Percentiles rank a stretch among this genome's conserved stretches.
Conservation (phyloP, 2,113 vertebrate genomes). For the Lophius piscatorius region DNA sequence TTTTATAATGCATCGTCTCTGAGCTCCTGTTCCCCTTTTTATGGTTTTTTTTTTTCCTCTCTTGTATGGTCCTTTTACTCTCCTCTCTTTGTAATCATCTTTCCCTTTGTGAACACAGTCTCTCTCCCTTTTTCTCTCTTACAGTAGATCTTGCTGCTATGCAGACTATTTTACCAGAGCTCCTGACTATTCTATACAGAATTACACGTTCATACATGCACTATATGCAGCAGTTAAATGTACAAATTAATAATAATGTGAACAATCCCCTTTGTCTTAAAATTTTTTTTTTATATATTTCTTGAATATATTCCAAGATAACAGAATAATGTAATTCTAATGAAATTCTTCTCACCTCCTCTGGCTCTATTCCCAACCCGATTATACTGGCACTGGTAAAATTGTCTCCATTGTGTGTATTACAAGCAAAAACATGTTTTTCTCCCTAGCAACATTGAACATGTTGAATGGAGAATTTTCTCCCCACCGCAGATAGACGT, state of each 20-base stretch:
- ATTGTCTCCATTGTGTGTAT: not conserved
- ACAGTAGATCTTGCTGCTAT: not conserved
- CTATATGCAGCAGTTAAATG: too few species aligned
- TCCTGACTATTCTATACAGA: not conserved
- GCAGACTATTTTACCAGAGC: constrained; percentile 4
- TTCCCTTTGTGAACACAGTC: not conserved
- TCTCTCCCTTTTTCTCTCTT: not conserved
- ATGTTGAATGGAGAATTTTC: constrained; percentile 8
- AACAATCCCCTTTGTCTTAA: too few species aligned
- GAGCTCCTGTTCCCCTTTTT: constrained; percentile 10
- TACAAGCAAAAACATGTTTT: constrained; percentile 1
- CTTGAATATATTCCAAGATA: too few species aligned
- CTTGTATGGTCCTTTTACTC: not conserved
- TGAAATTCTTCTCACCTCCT: not conserved
- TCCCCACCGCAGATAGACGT: constrained; percentile 12
- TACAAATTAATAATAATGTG: too few species aligned
- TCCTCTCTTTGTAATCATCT: not conserved
- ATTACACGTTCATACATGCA: too few species aligned
- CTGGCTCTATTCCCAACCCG: not conserved
- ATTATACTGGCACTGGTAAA: constrained; percentile 1
- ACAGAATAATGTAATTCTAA: too few species aligned
- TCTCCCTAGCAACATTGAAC: not conserved
- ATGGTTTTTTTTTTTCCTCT: not conserved
- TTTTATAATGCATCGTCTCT: constrained; percentile 14
- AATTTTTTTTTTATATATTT: too few species aligned